phyloP scores from a whole-genome alignment of 2,797 vertebrate genomes.

The Meda fulgida region DNA sequence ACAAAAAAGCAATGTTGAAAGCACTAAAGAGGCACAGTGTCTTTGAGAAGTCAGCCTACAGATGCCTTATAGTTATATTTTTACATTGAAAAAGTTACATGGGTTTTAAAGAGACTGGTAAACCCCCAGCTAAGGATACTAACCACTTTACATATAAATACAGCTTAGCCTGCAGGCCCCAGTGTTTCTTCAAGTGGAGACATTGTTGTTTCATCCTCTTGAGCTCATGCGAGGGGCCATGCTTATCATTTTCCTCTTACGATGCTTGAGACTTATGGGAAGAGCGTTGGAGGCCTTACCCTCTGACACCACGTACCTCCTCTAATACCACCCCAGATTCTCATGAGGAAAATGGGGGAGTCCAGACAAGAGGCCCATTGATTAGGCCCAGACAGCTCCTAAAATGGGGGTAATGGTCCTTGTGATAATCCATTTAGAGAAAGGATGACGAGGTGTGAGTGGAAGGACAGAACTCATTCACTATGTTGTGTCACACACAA shows the following conservation, averaged over 20 bases:
- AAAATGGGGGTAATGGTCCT: slow-evolving; percentile 62
- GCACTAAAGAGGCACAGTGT: background rate
- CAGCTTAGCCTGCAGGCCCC: slow-evolving; percentile 47
- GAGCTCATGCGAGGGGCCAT: slow-evolving; percentile 30
- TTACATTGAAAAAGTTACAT: background rate
- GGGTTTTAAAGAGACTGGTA: slow-evolving; percentile 27
- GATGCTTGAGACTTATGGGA: slow-evolving; percentile 31
- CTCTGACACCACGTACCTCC: slow-evolving; percentile 32
- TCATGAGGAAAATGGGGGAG: slow-evolving; percentile 46
- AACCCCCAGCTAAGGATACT: slow-evolving; percentile 47
- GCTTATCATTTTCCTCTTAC: slow-evolving; percentile 31
- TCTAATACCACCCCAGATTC: slow-evolving; percentile 52
- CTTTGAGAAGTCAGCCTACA: background rate
- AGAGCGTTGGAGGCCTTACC: slow-evolving; percentile 25
- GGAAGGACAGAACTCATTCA: slow-evolving; percentile 15
- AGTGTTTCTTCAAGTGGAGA: slow-evolving; percentile 41
- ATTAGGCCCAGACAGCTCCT: slow-evolving; percentile 53
- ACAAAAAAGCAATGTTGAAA: slow-evolving; percentile 4
- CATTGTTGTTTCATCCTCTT: slow-evolving; percentile 49
- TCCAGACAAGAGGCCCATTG: slow-evolving; percentile 61
- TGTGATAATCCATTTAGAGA: slow-evolving; percentile 57
- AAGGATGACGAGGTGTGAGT: slow-evolving; percentile 33
- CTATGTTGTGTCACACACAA: slow-evolving; percentile 13
- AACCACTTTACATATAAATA: slow-evolving; percentile 45
- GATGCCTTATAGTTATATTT: background rate